Percentiles rank a stretch among this genome's conserved stretches.
phyloP scores from a whole-genome alignment of 2,113 vertebrate genomes.

The Eretmochelys imbricata region DNA sequence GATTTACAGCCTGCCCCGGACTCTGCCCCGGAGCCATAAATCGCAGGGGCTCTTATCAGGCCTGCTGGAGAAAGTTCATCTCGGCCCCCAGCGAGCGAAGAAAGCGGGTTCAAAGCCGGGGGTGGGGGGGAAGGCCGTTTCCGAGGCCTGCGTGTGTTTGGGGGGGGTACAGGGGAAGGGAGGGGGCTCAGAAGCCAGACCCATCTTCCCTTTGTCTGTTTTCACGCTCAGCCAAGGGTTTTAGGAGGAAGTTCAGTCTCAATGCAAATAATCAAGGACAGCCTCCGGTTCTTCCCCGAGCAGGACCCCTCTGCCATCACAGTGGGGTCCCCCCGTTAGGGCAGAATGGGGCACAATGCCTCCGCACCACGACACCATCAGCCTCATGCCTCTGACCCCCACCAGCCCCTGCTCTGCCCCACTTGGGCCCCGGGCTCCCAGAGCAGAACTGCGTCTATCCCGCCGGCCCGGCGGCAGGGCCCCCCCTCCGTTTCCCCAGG shows the following conservation, averaged over 20 bases:
- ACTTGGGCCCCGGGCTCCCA: too few relatives aligned
- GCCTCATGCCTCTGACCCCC: too few relatives aligned
- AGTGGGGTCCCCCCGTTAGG: too few relatives aligned
- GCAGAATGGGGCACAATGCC: too few relatives aligned
- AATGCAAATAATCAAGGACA: too few relatives aligned
- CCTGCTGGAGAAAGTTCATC: conserved; percentile 39
- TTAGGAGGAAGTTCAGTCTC: background rate
- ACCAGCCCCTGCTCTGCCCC: too few relatives aligned
- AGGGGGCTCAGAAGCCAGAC: background rate
- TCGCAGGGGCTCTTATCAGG: background rate
- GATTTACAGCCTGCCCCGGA: background rate
- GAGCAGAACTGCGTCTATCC: too few relatives aligned
- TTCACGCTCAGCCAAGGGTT: too few relatives aligned
- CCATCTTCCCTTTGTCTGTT: too few relatives aligned
- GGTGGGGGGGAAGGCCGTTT: fast-evolving
- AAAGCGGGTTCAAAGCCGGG: fast-evolving
- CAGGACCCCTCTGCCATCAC: background rate
- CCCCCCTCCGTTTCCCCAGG: background rate
- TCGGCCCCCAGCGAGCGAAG: fast-evolving
- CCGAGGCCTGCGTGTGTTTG: too few relatives aligned
- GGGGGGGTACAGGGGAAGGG: fast-evolving
- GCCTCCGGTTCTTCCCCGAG: background rate
- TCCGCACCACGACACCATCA: too few relatives aligned
- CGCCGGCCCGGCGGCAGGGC: background rate
- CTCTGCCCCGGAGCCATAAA: conserved; percentile 34